Conservation (phyloP, 2,113 vertebrate species). For the human region GRCh38 chr9:23926501-23927000, state of each 20-base stretch:
- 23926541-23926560: not conserved
- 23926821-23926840: not conserved
- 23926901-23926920: not conserved
- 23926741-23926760: not conserved
- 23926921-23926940: not conserved
- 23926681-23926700: not conserved
- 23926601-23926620: not conserved
- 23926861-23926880: not conserved
- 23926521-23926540: not conserved
- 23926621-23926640: not conserved
- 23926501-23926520: not conserved
- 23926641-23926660: not conserved
- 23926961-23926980: not conserved
- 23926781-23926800: not conserved
- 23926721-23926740: not conserved
- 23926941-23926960: not conserved
- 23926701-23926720: not conserved
- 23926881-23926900: not conserved
- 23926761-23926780: not conserved
- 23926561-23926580: not conserved
- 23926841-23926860: not conserved
- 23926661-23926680: not conserved
- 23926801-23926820: not conserved
- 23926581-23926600: not conserved
- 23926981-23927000: not conserved